Evolutionary conservation across 2,888 invertebrate species (phyloP), one percentile per base, ranked within the genome.

Genomic region (Oxystoma pomonae): DNA sequence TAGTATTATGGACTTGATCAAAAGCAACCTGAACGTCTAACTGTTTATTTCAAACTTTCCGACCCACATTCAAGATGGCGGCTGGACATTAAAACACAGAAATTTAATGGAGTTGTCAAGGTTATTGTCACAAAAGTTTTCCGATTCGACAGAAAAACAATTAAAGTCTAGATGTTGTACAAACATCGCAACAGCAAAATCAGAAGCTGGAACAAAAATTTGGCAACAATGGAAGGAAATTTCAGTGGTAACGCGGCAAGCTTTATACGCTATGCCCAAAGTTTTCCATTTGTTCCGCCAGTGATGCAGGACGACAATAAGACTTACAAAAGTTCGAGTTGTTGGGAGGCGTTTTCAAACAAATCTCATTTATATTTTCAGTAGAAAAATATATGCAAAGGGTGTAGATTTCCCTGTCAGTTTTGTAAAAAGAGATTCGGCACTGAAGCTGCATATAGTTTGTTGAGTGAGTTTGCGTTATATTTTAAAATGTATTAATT

Each of bases 381-480:
- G 64, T 80, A 80, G 70, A 81, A 80, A 68, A 79, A 80, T 67
- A 77, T 79, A 62, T 81, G 80, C 67, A 78, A 79, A 62, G 80
- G 80, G 2, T 80, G 80, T 0, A 73, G 77, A 60, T 79, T 78
- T 71, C 81, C 81, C 20, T 81, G 81, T 70, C 80, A 80, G 21
- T 81, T 81, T 68, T 81, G 81, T 66, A 80, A 80, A 67, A 80
- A 80, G 66, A 75, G 81, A 1, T 81, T 81, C 64, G 80, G 80
- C 1, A 80, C 80, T 1, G 79, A 80, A 64, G 77, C 79, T 2
- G 80, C 80, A n/a, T 81, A 81, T 66, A 81, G 80, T 70, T 78
- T 72, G 80, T 81, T 1, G 81, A 80, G 70, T 81, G 76, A 73
- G 55, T 61, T n/a, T 50, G 50, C 50, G 50, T 50, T n/a, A 9